Evolutionary conservation across 2,888 invertebrate genomes (phyloP), one percentile per base, ranked within the genome.

Genomic region (Nematopogon swammerdamellus): DNA sequence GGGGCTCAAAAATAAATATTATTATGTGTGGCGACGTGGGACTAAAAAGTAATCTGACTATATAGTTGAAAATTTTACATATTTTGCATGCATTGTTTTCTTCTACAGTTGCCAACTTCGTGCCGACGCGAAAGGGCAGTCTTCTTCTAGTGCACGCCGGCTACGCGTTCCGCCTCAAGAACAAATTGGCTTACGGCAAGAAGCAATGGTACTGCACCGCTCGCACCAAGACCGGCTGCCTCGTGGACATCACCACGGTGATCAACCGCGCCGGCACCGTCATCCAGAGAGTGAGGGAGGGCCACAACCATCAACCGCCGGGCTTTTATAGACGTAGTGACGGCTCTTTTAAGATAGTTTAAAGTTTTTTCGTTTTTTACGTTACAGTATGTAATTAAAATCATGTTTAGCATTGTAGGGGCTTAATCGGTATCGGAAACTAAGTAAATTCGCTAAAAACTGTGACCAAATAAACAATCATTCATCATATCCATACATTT

Each of bases 201-300:
- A 75, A 75, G 50, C 76, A 76, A 52, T 76, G 76, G 76, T 76
- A 76, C 52, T 76, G 76, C 49, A 72, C 69, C 25, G 71, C 72
- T 1, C 61, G 76, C 2, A 67, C 63, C 0, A 74, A 74, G 54
- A 69, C 72, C 1, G 74, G 74, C 16, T 76, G 76, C 52, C 67
- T 65, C n/a, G 76, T 72, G 10, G 75, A 72, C 51, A 63, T 75
- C 1, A 75, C 69, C 2, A 75, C 75, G 0, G 65, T 66, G 0
- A 55, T 67, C 1, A 65, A 68, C 29, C 59, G 63, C n/a, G 55
- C 61, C 2, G 68, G 68, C 2, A 68, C 60, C 47, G 52, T 68
- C 16, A 68, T 76, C 11, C 63, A 70, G 50, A 58, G 75, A 54
- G 70, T 76, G 36, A 63, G 76, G 30, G 67, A 70, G 49, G 59